Evolutionary conservation across 2,888 invertebrate species (phyloP).

Genomic region (Xylota segnis): DNA sequence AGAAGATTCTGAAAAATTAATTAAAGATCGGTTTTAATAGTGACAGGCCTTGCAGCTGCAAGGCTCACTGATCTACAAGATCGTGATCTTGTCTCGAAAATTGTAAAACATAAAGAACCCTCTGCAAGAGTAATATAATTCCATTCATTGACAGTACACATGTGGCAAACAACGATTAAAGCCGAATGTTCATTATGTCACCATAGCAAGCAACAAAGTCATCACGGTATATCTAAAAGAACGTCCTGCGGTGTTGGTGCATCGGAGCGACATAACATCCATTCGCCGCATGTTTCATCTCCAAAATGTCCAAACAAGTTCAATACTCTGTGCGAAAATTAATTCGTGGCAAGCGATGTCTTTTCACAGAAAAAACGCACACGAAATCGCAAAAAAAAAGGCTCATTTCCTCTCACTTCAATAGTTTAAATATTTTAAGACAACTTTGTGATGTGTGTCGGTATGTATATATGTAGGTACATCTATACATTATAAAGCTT

Average conservation of each 20-base stretch:
- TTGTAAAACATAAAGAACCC: too few species aligned
- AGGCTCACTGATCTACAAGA: too few species aligned
- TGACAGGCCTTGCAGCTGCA: too few species aligned
- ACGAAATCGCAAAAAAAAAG: constrained; percentile 14
- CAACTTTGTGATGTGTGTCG: constrained; percentile 47
- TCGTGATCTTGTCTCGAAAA: too few species aligned
- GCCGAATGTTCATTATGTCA: constrained; percentile 2
- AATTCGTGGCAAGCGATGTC: constrained; percentile 64
- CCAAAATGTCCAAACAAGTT: constrained; percentile 49
- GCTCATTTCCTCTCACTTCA: constrained; percentile 57
- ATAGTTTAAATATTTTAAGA: constrained; percentile 48
- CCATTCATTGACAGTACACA: neutral
- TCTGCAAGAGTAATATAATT: too few species aligned
- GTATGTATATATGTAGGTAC: constrained; percentile 8
- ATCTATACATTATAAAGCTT: neutral
- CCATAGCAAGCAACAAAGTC: neutral
- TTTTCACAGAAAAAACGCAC: constrained; percentile 58
- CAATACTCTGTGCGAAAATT: constrained; percentile 64
- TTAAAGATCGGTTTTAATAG: too few species aligned
- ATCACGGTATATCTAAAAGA: constrained; percentile 17
- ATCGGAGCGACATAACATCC: constrained; percentile 25
- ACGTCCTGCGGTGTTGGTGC: constrained; percentile 3
- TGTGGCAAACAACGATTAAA: constrained; percentile 2
- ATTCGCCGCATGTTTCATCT: constrained; percentile 18
- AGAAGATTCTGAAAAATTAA: too few species aligned